Evolutionary conservation across 2,113 vertebrate genomes (phyloP).

Genomic region (Tachysurus vachellii): DNA sequence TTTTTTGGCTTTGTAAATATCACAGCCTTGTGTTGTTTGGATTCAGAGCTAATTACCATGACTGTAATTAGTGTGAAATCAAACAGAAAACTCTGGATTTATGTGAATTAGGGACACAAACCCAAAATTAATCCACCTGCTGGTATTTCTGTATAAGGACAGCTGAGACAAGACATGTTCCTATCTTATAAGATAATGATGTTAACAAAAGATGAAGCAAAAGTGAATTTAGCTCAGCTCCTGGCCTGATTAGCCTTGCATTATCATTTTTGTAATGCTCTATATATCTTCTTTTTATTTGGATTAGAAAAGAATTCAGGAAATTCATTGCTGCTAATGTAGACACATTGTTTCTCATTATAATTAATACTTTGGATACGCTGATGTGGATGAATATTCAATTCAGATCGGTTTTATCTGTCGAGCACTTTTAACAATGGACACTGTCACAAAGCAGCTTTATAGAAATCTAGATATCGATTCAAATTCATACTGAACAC

Average conservation of each 20-base stretch:
- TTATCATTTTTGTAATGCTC: background rate
- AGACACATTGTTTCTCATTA: background rate
- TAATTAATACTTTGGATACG: background rate
- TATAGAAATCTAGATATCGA: background rate
- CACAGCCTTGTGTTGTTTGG: slow-evolving; percentile 56
- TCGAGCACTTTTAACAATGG: background rate
- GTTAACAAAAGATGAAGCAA: slow-evolving; percentile 5
- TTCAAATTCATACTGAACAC: background rate
- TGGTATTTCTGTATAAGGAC: slow-evolving; percentile 45
- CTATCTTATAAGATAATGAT: slow-evolving; percentile 48
- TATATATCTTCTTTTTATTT: background rate
- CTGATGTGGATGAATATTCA: background rate
- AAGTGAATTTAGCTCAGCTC: background rate
- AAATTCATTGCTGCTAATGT: background rate
- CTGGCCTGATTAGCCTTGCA: background rate
- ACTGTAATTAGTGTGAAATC: slow-evolving; percentile 54
- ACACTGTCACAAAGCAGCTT: background rate
- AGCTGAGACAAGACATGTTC: slow-evolving; percentile 44
- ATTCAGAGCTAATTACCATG: slow-evolving; percentile 47
- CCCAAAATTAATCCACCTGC: slow-evolving; percentile 48
- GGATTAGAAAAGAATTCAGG: background rate
- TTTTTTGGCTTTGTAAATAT: slow-evolving; percentile 49
- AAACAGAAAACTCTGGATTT: slow-evolving; percentile 51
- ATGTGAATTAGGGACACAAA: slow-evolving; percentile 45
- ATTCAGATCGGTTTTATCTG: background rate